Evolutionary conservation across 2,888 invertebrate genomes (phyloP), one percentile per base, ranked within the genome.

Genomic region (Laspeyria flexula): DNA sequence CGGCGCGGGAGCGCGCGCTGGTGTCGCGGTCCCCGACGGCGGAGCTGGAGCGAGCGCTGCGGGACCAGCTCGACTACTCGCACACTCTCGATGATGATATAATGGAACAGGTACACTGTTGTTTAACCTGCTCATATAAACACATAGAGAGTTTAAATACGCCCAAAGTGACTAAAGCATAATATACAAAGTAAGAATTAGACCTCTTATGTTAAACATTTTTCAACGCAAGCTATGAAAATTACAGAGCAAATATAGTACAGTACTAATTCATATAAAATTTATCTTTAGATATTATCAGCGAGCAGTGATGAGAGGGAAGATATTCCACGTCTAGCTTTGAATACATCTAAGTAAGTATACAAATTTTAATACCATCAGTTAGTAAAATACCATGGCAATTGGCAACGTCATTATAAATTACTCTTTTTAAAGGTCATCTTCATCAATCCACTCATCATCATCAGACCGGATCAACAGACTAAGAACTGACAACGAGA

Each of bases 301-400:
- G 89, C 85, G 13, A 90, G 90, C 63, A 91, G 90, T 55, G 91
- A 92, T 45, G 90, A 90, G 33, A 76, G 77, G 18, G 90, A 92
- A 50, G 90, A 90, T 12, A 84, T 92, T 29, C 91, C 91, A 1
- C 77, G 88, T 0, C 76, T 92, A 1, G 87, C 83, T 42, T 71
- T 92, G 47, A 82, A 89, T 50, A 81, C 85, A 0, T 92, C 91
- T 10, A 88, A 88, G 91, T 91, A 61, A 84, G 90, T n/a, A n/a
- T n/a, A n/a, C 79, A 30, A 15, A 25, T n/a, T 10, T n/a, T 18
- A n/a, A n/a, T n/a, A n/a, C n/a, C n/a, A n/a, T n/a, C n/a, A n/a
- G n/a, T n/a, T n/a, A n/a, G n/a, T n/a, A n/a, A n/a, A n/a, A n/a
- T n/a, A n/a, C n/a, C n/a, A n/a, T n/a, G n/a, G n/a, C n/a, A 21